Conservation (phyloP, 2,797 vertebrate species). For the Emys orbicularis region DNA sequence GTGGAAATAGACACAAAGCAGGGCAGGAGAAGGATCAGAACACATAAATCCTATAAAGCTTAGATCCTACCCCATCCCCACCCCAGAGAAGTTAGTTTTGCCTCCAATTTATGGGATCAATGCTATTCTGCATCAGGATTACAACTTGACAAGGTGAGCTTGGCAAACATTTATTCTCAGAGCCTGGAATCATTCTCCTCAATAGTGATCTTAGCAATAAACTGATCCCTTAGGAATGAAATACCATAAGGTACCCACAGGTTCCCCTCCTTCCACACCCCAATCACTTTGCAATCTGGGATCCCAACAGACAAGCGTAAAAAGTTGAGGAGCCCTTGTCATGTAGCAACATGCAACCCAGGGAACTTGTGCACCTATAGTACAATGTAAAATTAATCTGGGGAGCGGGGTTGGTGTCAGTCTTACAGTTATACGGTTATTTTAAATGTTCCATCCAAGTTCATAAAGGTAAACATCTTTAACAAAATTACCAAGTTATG, state of each 20-base stretch:
- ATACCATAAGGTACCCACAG: slow-evolving; percentile 29
- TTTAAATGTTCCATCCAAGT: slow-evolving; percentile 47
- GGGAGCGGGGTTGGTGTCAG: background rate
- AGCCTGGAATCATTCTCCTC: background rate
- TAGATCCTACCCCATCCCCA: background rate
- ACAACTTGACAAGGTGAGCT: background rate
- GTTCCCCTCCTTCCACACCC: background rate
- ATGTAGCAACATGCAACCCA: slow-evolving; percentile 63
- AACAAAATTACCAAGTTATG: slow-evolving; percentile 49
- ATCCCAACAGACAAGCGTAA: slow-evolving; percentile 35
- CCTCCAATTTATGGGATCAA: background rate
- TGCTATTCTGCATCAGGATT: background rate
- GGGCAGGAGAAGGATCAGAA: background rate
- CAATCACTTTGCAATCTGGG: slow-evolving; percentile 63
- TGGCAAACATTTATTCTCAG: background rate
- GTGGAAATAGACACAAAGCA: background rate
- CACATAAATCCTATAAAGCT: background rate
- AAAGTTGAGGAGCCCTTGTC: slow-evolving; percentile 39
- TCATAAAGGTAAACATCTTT: slow-evolving; percentile 54
- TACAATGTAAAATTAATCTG: slow-evolving; percentile 45
- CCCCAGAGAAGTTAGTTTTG: background rate
- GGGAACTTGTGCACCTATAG: slow-evolving; percentile 44
- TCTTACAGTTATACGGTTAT: slow-evolving; percentile 8
- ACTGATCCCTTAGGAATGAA: background rate
- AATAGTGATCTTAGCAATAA: slow-evolving; percentile 18